Percentiles rank a stretch among this genome's conserved stretches.
Evolutionary conservation across 2,797 vertebrate genomes (phyloP).

Genomic region (Schizopygopsis malacanthus): DNA sequence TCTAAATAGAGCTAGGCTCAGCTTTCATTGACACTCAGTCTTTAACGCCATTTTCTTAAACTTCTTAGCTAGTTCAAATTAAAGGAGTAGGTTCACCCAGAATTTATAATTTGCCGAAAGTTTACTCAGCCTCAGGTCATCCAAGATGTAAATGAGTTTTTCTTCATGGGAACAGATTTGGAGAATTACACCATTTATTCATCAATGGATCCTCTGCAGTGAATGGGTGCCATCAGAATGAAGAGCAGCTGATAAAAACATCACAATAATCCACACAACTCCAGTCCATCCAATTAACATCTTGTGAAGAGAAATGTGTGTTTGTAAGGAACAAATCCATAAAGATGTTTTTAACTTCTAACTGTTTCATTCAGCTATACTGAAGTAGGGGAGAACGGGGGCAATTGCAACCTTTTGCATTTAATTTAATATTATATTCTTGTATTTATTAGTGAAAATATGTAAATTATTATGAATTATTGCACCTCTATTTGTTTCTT

Average conservation of each 20-base stretch:
- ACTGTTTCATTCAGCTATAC: background rate
- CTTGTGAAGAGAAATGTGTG: no score
- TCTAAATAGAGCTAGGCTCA: conserved; percentile 76
- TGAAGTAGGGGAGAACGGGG: no score
- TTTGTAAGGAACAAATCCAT: no score
- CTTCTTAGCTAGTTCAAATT: conserved; percentile 26
- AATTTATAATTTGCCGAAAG: background rate
- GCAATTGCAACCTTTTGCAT: background rate
- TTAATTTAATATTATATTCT: background rate
- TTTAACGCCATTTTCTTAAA: conserved; percentile 49
- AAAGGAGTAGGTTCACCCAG: background rate
- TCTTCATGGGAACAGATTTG: background rate
- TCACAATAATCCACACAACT: background rate
- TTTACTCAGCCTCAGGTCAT: background rate
- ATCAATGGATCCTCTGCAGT: background rate
- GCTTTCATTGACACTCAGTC: conserved; percentile 71
- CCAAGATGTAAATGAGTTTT: background rate
- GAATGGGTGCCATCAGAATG: background rate
- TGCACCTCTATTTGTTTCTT: background rate
- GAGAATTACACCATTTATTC: background rate
- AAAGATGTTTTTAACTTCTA: background rate
- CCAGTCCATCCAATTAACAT: no score
- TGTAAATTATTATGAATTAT: background rate
- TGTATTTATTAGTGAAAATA: background rate
- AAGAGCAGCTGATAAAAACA: background rate